phyloP scores from a whole-genome alignment of 2,113 vertebrate genomes.

The Otocyon megalotis region DNA sequence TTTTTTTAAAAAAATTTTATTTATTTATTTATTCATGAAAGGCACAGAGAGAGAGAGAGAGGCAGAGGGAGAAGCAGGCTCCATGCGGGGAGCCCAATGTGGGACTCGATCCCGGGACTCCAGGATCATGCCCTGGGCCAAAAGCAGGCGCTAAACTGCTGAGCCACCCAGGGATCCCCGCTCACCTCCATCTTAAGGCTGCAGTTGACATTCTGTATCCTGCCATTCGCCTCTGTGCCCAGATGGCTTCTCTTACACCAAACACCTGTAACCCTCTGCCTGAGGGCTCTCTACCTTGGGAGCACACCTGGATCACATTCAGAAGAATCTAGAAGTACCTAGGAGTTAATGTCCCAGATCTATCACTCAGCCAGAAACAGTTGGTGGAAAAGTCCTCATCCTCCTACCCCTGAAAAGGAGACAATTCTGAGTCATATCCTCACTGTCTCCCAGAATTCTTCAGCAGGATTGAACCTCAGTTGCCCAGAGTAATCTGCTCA shows the following conservation, averaged over 20 bases:
- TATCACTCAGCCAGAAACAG: not conserved
- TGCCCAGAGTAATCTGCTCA: not conserved
- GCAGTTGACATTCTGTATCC: not conserved
- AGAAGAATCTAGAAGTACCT: not conserved
- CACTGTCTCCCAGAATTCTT: not conserved
- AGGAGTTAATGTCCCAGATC: not conserved
- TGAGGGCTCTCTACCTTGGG: not conserved
- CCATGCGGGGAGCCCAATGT: too few relatives aligned
- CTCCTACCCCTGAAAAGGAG: not conserved
- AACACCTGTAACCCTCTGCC: not conserved
- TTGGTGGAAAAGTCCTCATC: not conserved
- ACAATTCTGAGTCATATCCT: not conserved
- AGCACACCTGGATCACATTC: not conserved
- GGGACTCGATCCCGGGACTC: too few relatives aligned
- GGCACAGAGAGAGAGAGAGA: too few relatives aligned
- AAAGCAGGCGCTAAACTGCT: too few relatives aligned
- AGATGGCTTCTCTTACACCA: not conserved
- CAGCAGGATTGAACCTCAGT: not conserved
- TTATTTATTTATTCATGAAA: too few relatives aligned
- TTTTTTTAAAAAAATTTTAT: not conserved
- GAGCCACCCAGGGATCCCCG: too few relatives aligned
- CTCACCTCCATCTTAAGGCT: not conserved
- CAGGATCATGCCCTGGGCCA: too few relatives aligned
- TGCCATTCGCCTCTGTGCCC: not conserved
- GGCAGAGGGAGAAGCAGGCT: too few relatives aligned